Conservation (phyloP, 2,113 vertebrate species). For the Nematolebias whitei region DNA sequence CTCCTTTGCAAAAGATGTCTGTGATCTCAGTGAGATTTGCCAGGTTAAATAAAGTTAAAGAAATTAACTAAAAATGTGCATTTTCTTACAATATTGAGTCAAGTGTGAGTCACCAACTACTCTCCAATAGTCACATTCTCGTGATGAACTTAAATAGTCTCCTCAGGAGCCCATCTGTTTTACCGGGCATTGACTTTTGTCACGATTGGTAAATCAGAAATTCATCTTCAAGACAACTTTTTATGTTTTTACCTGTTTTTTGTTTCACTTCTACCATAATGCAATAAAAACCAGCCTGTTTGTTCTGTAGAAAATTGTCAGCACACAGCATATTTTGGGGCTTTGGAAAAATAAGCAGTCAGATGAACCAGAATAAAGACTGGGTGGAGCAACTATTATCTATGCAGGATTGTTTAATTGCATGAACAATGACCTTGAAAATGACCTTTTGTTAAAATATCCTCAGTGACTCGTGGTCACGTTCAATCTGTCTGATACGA, state of each 20-base stretch:
- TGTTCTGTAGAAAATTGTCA: neutral
- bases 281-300: neutral
- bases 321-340: neutral
- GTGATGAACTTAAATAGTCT: neutral
- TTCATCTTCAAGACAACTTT: too few relatives aligned
- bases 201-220: neutral
- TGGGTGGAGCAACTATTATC: neutral
- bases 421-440: conserved; percentile 1
- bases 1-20: too few relatives aligned
- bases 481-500: neutral
- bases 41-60: too few relatives aligned
- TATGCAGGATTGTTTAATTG: neutral
- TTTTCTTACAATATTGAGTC: too few relatives aligned
- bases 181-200: neutral
- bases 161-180: conserved; percentile 1
- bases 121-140: neutral
- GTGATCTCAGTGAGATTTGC: too few relatives aligned
- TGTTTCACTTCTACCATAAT: too few relatives aligned
- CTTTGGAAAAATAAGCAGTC: too few relatives aligned
- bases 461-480: neutral
- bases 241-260: neutral
- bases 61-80: too few relatives aligned
- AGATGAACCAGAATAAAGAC: neutral
- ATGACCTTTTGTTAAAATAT: neutral
- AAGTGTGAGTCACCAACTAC: too few relatives aligned